Base-by-base conservation (phyloP, 2,113 vertebrate species). In the Periophthalmus modestus region DNA sequence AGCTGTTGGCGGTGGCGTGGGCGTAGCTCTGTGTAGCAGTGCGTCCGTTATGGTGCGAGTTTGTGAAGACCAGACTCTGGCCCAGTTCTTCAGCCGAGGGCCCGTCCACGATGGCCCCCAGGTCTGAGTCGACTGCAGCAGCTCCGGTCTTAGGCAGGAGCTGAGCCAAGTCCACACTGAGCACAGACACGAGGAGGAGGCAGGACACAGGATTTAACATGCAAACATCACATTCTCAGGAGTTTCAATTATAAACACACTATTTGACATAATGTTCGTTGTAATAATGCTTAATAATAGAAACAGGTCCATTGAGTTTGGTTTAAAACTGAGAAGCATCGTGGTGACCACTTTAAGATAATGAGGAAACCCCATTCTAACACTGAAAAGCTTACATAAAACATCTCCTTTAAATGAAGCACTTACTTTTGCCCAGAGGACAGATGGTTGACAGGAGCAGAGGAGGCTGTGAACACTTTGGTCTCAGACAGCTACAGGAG, bases 391-490 rank as follows among this genome's bases (percentile, higher is more conserved):
- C 7, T 43, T 43, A 10, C 36, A 43, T 12, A 28, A 5, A 58
- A 13, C 23, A 23, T 19, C 18, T 19, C n/a, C 10, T 23, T 61
- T 19, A 7, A 62, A 34, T 33, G 28, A 63, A n/a, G 23, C 7
- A 11, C 80, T 87, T 94, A 99, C 97, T 95, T 96, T 78, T 95
- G 94, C 69, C 94, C 93, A 81, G 94, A 71, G 71, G 91, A 74
- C 67, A 92, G 79, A n/a, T 94, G 95, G 82, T 95, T 98, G 81
- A 91, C 90, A 68, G 89, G 85, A 83, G 92, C 94, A 89, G 94
- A 94, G 14, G 97, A 98, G 63, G 97, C 95, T 66, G 96, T 98
- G 79, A 99, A 99, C 54, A 98, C 96, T 91, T 99, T 98, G 68
- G 97, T 97, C 94, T 98, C 97, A 81, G 96, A 96, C 91, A 99